Conservation (phyloP, 2,797 vertebrate genomes). For the Acomys russatus region DNA sequence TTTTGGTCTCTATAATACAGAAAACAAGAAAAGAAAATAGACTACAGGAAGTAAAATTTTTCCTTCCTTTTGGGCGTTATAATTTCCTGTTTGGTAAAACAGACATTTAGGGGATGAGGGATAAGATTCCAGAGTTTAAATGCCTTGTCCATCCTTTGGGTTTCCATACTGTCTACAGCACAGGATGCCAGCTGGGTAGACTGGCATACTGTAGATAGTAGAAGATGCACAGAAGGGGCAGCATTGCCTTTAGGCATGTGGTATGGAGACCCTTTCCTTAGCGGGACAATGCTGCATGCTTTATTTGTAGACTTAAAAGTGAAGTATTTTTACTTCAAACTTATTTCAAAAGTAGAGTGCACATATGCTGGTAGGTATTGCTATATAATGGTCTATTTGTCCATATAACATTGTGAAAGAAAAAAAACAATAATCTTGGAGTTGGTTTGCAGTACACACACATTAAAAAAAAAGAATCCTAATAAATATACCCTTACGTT, state of each 20-base stretch:
- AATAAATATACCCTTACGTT: not conserved
- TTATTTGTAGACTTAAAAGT: slow-evolving; percentile 47
- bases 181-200: not conserved
- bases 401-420: not conserved
- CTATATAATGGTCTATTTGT: not conserved
- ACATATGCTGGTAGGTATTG: slow-evolving; percentile 13
- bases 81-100: slow-evolving; percentile 24
- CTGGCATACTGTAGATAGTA: not conserved
- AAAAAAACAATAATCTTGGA: not conserved
- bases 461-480: not conserved
- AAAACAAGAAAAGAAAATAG: not conserved
- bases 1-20: not conserved
- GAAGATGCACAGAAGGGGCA: not conserved
- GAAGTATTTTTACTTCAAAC: slow-evolving; percentile 42
- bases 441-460: not conserved
- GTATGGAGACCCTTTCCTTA: not conserved
- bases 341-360: slow-evolving; percentile 10
- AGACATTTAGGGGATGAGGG: not conserved
- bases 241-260: not conserved
- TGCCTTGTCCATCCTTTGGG: not conserved
- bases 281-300: not conserved
- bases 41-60: slow-evolving; percentile 32
- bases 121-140: not conserved
- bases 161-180: not conserved
- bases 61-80: not conserved